These are phyloP conservation scores for Camponotus floridanus DNA, from an alignment of 1,140 invertebrate species.

Conservation along the genomic window DNA sequence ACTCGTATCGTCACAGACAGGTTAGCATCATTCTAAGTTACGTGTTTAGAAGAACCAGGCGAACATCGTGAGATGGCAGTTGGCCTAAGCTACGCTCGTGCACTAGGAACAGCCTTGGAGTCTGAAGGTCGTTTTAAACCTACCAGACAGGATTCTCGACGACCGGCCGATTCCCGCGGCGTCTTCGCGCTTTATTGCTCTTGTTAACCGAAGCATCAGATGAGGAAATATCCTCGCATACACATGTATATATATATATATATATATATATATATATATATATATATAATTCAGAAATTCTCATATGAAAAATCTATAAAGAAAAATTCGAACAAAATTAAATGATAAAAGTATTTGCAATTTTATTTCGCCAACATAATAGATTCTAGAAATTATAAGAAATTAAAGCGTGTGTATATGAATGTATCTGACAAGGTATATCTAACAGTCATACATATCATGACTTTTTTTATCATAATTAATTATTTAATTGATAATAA, in stretches of 20 bases:
- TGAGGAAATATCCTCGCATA: background rate
- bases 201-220: background rate
- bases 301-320: background rate
- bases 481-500: background rate
- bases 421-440: background rate
- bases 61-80: slow-evolving; percentile 75
- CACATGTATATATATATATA: background rate
- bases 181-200: background rate
- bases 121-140: slow-evolving; percentile 69
- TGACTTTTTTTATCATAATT: background rate
- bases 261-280: background rate
- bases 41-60: slow-evolving; percentile 82
- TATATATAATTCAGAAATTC: background rate
- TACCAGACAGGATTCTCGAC: slow-evolving; percentile 58
- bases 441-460: background rate
- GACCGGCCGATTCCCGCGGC: slow-evolving; percentile 46
- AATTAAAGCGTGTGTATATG: background rate
- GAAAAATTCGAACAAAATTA: background rate
- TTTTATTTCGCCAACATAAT: background rate
- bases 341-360: background rate
- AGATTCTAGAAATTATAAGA: background rate
- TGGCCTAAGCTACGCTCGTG: slow-evolving; percentile 63
- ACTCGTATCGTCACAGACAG: slow-evolving; percentile 54
- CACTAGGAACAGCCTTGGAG: slow-evolving; percentile 69
- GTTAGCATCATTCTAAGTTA: slow-evolving; percentile 76